phyloP scores from a whole-genome alignment of 2,888 invertebrate genomes.

The Orthosia gothica region DNA sequence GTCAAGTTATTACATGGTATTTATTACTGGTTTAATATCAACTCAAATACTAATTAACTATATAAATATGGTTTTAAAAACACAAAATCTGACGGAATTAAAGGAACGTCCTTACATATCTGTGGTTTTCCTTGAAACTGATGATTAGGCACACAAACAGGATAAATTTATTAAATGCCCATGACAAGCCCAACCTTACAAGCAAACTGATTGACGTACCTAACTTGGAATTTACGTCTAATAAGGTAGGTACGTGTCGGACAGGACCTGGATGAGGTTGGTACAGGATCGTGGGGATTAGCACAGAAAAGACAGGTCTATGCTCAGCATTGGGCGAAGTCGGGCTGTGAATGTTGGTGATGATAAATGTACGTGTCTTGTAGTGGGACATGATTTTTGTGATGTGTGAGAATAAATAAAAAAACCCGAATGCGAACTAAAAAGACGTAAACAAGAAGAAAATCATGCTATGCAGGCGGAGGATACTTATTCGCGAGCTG shows the following conservation, averaged over 20 bases:
- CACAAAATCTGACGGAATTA: neutral
- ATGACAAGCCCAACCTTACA: constrained; percentile 11
- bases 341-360: no score
- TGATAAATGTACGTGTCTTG: constrained; percentile 1
- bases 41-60: neutral
- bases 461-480: no score
- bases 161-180: constrained; percentile 42
- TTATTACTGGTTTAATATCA: neutral
- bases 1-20: no score
- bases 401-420: no score
- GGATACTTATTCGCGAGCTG: no score
- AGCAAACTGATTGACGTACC: neutral
- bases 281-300: no score
- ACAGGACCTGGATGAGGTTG: no score
- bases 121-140: constrained; percentile 44
- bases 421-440: no score
- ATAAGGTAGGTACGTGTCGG: neutral
- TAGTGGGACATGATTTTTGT: neutral
- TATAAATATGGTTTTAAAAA: neutral
- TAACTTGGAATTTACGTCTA: constrained; percentile 17
- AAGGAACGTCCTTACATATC: neutral
- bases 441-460: no score
- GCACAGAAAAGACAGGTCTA: no score
- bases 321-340: no score
- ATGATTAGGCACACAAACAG: constrained; percentile 46